phyloP scores from a whole-genome alignment of 2,888 invertebrate species.

The Lamellibrachia columna region DNA sequence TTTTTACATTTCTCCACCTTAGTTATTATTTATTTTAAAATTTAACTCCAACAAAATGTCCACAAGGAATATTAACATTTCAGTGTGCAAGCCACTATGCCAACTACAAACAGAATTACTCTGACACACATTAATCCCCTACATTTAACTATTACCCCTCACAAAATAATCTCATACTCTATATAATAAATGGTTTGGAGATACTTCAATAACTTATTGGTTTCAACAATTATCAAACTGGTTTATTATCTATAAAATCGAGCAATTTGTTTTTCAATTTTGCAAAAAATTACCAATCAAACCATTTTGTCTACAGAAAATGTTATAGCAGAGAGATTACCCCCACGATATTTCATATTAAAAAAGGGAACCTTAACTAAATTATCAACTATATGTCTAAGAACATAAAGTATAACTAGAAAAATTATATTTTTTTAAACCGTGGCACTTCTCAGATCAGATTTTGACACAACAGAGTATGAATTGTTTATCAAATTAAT shows the following conservation, averaged over 20 bases:
- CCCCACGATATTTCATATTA: too few species aligned
- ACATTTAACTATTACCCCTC: too few species aligned
- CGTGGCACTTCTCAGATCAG: too few species aligned
- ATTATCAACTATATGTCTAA: neutral
- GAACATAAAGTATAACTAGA: too few species aligned
- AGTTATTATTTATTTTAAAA: neutral
- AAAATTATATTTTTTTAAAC: too few species aligned
- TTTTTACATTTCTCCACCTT: neutral
- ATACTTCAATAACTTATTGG: neutral
- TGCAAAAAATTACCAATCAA: neutral
- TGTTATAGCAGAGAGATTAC: neutral
- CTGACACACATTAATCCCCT: too few species aligned
- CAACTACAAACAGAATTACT: too few species aligned
- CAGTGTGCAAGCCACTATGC: too few species aligned
- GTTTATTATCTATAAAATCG: neutral
- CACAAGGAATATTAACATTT: neutral
- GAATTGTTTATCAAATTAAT: too few species aligned
- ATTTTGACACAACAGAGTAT: too few species aligned
- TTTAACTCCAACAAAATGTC: neutral
- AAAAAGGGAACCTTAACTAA: too few species aligned
- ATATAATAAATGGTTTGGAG: neutral
- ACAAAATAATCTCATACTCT: neutral
- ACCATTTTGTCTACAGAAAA: neutral
- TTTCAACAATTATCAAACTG: neutral
- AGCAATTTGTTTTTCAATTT: neutral